These are phyloP conservation scores for Papilio glaucus DNA, from an alignment of 1,140 invertebrate species.

Conservation along the genomic window DNA sequence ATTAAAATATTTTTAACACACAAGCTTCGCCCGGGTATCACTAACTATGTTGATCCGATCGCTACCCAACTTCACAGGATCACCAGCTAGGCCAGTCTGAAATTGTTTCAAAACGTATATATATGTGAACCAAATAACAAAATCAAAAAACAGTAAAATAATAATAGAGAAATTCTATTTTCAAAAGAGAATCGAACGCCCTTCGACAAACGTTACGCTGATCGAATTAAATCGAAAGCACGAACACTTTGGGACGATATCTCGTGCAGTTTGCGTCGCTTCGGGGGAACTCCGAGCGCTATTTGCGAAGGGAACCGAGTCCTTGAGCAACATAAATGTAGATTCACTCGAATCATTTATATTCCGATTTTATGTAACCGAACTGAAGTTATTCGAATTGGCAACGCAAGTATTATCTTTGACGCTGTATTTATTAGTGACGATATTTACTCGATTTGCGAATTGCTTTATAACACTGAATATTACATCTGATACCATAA, in stretches of 20 bases:
- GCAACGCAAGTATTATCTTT: background rate
- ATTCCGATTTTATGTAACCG: background rate
- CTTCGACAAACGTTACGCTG: background rate
- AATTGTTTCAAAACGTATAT: too few relatives aligned
- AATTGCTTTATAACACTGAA: background rate
- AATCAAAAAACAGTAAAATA: background rate
- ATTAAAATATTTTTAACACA: too few relatives aligned
- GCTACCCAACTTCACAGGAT: too few relatives aligned
- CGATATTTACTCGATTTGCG: background rate
- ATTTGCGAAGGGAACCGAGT: background rate
- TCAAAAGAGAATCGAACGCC: background rate
- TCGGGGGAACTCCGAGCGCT: background rate
- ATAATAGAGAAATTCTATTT: background rate
- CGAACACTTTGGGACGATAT: conserved; percentile 3
- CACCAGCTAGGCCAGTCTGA: too few relatives aligned
- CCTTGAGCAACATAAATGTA: conserved; percentile 1
- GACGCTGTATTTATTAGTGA: background rate
- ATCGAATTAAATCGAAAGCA: conserved; percentile 7
- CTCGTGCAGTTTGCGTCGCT: conserved; percentile 8
- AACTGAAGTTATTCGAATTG: background rate
- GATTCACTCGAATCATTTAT: background rate
- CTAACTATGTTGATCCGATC: too few relatives aligned
- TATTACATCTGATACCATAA: too few relatives aligned
- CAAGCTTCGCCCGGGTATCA: too few relatives aligned
- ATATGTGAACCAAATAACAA: too few relatives aligned